Evolutionary conservation across 2,113 vertebrate species (phyloP), one percentile per base, ranked within the genome.

Genomic region (Oxygymnocypris stewartii): DNA sequence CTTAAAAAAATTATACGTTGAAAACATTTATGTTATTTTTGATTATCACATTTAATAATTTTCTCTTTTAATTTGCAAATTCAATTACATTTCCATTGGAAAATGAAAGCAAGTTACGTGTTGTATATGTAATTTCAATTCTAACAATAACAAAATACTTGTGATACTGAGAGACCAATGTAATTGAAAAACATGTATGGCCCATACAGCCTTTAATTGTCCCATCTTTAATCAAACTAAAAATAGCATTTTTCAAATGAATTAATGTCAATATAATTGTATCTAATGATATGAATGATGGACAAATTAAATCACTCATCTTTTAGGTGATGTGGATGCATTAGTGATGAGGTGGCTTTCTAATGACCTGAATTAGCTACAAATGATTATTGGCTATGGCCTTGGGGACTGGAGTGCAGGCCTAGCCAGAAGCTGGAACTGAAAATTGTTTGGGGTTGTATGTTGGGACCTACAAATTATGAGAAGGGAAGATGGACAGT

Each of bases 331-430:
- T 67, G 28, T 35, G 16, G 28, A 14, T 67, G 28, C 13, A 35
- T 35, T 67, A 37, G 31, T 35, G 14, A 37, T 71, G 25, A 71
- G 61, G 54, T 44, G 14, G 71, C 65, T 23, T 84, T 61, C 42
- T 4, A 44, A 49, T 28, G 57, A 54, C 7, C 49, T 67, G 20
- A 42, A 44, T 85, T 11, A 13, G 5, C 35, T 54, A n/a, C 31
- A 65, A 25, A 75, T 18, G 20, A 23, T 37, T 54, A 67, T 7
- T 61, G 16, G 20, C 90, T 79, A 92, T 61, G 14, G 88, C 61
- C 90, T 91, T 35, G 94, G 93, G 35, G 93, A 94, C 7, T 90
- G 93, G 18, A 90, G 75, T 79, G 90, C 86, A 78, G 91, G 88
- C 75, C 89, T 90, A 54, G 87, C 85, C 81, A 93, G 85, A 51